Evolutionary conservation across 1,140 invertebrate species (phyloP).

Genomic region (Drosophila pectinifera): DNA sequence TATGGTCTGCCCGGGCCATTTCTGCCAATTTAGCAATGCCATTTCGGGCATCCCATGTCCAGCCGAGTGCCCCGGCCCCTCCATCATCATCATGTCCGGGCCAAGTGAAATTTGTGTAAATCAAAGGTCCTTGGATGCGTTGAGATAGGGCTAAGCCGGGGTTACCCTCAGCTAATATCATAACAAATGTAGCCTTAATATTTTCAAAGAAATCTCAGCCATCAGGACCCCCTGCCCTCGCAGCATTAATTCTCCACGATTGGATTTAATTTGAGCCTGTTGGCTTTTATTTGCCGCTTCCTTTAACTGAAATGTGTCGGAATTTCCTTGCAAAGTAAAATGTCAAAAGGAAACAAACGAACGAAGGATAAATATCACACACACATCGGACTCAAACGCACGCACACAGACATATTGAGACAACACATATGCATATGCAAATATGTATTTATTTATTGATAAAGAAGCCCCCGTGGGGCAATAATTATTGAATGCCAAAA

Average conservation of each 20-base stretch:
- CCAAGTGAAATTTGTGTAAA: slow-evolving; percentile 63
- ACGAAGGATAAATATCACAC: slow-evolving; percentile 21
- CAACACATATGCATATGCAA: slow-evolving; percentile 70
- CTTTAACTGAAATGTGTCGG: slow-evolving; percentile 39
- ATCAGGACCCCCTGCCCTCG: not conserved
- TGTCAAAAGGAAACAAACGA: slow-evolving; percentile 52
- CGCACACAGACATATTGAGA: slow-evolving; percentile 66
- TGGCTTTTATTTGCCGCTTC: slow-evolving; percentile 8
- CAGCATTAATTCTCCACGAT: slow-evolving; percentile 18
- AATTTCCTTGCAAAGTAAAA: slow-evolving; percentile 33
- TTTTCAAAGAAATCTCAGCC: not conserved
- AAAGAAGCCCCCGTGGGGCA: slow-evolving; percentile 44
- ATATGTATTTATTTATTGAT: slow-evolving; percentile 63
- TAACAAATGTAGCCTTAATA: not conserved
- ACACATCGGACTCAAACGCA: slow-evolving; percentile 6
- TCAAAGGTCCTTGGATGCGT: slow-evolving; percentile 53
- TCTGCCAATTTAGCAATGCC: slow-evolving; percentile 75
- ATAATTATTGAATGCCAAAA: slow-evolving; percentile 56
- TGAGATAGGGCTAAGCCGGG: slow-evolving; percentile 7
- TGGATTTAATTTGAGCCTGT: slow-evolving; percentile 22
- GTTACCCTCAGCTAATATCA: not conserved
- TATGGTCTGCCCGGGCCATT: slow-evolving; percentile 59
- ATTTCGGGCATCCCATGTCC: slow-evolving; percentile 18
- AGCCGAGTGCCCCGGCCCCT: slow-evolving; percentile 12
- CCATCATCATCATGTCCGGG: slow-evolving; percentile 17